Percentiles rank a stretch among this genome's conserved stretches.
Conservation (phyloP, 2,888 invertebrate genomes). For the Andrena camellia region DNA sequence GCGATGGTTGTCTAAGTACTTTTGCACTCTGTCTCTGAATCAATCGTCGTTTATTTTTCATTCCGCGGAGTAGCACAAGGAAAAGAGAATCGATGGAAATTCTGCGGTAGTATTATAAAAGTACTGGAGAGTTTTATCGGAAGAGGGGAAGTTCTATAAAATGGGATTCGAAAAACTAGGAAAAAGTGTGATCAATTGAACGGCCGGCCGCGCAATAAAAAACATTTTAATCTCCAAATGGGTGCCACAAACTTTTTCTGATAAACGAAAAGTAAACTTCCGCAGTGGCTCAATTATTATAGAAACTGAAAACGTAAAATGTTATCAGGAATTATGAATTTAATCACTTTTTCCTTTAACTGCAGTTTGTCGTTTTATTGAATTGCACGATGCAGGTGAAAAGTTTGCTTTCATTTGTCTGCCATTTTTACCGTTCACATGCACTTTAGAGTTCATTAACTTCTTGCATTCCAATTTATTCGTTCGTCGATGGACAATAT, state of each 20-base stretch:
- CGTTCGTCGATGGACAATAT: background rate
- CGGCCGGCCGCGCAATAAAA: background rate
- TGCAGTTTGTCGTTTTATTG: background rate
- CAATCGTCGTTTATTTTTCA: constrained; percentile 7
- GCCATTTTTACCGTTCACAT: background rate
- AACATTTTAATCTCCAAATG: constrained; percentile 25
- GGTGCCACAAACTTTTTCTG: constrained; percentile 9
- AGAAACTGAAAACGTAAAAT: background rate
- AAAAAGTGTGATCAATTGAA: constrained; percentile 5
- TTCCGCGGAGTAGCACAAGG: background rate
- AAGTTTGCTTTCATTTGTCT: background rate
- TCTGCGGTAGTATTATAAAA: background rate
- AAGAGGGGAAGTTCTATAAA: constrained; percentile 1
- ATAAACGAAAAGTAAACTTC: constrained; percentile 17
- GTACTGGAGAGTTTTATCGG: constrained; percentile 3
- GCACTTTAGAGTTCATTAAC: background rate
- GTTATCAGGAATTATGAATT: background rate
- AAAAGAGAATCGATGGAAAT: background rate
- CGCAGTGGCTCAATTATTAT: constrained; percentile 9
- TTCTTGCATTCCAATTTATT: background rate
- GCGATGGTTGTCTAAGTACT: background rate
- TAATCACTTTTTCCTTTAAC: background rate
- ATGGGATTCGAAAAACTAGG: constrained; percentile 5
- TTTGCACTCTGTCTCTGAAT: background rate
- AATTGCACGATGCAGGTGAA: background rate